Percentiles rank a stretch among this genome's conserved stretches.
phyloP scores from a whole-genome alignment of 2,888 invertebrate species.

The Ochropleura leucogaster region DNA sequence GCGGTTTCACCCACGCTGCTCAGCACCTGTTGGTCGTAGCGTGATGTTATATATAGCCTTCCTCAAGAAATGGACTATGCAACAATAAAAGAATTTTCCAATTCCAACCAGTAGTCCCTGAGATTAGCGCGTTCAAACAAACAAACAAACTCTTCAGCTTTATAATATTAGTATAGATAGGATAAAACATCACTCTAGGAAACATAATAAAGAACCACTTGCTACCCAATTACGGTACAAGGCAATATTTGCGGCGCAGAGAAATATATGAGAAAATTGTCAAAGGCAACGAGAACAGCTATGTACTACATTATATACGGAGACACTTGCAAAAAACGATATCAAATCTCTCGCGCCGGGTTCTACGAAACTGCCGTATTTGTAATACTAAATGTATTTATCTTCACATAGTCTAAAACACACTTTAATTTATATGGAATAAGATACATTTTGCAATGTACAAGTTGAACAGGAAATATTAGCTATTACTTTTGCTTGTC shows the following conservation, averaged over 20 bases:
- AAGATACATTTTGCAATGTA: constrained; percentile 25
- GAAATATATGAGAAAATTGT: constrained; percentile 53
- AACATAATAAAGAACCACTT: background rate
- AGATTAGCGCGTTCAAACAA: too few relatives aligned
- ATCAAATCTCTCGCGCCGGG: constrained; percentile 61
- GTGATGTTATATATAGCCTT: too few relatives aligned
- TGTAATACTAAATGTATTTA: constrained; percentile 57
- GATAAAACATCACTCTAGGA: too few relatives aligned
- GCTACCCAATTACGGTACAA: constrained; percentile 25
- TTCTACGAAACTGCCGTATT: constrained; percentile 46
- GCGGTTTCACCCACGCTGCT: too few relatives aligned
- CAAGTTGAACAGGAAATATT: constrained; percentile 53
- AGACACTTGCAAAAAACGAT: constrained; percentile 56
- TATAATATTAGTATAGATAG: too few relatives aligned
- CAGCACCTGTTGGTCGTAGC: too few relatives aligned
- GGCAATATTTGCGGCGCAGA: constrained; percentile 30
- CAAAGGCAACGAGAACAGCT: constrained; percentile 34
- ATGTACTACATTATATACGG: constrained; percentile 35
- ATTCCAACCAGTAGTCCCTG: too few relatives aligned
- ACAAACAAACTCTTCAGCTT: too few relatives aligned
- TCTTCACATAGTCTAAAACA: constrained; percentile 21
- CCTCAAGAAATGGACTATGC: too few relatives aligned
- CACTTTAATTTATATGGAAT: fast-evolving
- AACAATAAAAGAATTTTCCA: too few relatives aligned
- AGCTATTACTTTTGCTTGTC: constrained; percentile 33